phyloP scores from a whole-genome alignment of 2,888 invertebrate genomes.

The Hydropsyche betteni region DNA sequence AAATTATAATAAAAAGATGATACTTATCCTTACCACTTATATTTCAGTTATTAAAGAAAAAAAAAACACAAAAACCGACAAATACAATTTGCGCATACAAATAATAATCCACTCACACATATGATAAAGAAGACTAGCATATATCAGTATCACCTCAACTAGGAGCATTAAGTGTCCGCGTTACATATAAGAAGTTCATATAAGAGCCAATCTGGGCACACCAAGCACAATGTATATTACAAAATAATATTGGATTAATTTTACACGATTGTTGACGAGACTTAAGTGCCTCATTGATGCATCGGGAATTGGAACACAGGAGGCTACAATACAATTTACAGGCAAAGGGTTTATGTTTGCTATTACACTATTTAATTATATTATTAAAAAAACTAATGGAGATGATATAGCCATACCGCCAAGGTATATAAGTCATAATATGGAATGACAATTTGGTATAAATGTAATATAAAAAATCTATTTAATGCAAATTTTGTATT shows the following conservation, averaged over 20 bases:
- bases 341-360: background rate
- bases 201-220: conserved; percentile 18
- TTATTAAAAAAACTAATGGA: background rate
- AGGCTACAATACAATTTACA: background rate
- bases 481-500: too few species aligned
- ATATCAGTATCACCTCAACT: conserved; percentile 60
- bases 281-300: too few species aligned
- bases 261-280: too few species aligned
- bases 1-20: too few species aligned
- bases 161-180: conserved; percentile 55
- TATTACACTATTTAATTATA: background rate
- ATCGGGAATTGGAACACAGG: background rate
- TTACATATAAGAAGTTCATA: conserved; percentile 41
- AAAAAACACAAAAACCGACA: background rate
- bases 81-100: conserved; percentile 4
- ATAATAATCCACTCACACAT: conserved; percentile 33
- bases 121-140: conserved; percentile 62
- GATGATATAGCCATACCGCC: background rate
- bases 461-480: background rate
- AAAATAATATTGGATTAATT: too few species aligned
- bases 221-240: conserved; percentile 1
- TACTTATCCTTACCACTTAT: background rate
- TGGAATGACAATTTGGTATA: conserved; percentile 23
- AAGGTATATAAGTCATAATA: conserved; percentile 4
- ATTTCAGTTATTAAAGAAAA: background rate